Evolutionary conservation across 2,888 invertebrate genomes (phyloP).

Genomic region (Lacanobia oleracea): DNA sequence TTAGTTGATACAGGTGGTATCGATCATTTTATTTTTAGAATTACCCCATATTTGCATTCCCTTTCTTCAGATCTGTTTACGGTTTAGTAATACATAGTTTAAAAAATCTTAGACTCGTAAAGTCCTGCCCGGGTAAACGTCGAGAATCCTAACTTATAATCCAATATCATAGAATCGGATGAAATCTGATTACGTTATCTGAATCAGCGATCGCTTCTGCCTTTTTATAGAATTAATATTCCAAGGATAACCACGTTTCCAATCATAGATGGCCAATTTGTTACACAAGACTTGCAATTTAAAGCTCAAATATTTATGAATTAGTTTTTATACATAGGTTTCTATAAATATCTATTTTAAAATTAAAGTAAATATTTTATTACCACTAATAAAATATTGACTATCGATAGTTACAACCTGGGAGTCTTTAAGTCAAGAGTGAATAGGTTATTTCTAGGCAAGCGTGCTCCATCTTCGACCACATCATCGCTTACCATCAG

Average conservation of each 20-base stretch:
- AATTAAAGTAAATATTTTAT: neutral
- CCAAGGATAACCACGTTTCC: constrained; percentile 12
- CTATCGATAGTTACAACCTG: too few relatives aligned
- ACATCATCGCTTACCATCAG: too few relatives aligned
- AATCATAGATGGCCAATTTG: constrained; percentile 19
- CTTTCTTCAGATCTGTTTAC: neutral
- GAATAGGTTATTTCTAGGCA: too few relatives aligned
- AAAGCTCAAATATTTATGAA: neutral
- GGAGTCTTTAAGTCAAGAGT: too few relatives aligned
- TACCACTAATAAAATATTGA: too few relatives aligned
- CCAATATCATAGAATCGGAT: constrained; percentile 35
- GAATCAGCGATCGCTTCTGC: constrained; percentile 35
- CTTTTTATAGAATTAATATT: constrained; percentile 35
- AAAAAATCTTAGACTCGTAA: neutral
- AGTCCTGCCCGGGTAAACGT: constrained; percentile 4
- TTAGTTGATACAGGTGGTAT: too few relatives aligned
- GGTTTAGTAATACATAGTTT: neutral
- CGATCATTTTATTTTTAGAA: neutral
- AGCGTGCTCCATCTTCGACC: too few relatives aligned
- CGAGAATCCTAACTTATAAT: constrained; percentile 36
- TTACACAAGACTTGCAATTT: neutral
- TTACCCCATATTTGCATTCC: neutral
- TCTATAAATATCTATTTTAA: neutral
- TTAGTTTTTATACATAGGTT: neutral
- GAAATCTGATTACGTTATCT: constrained; percentile 37